These are phyloP conservation scores for Acromyrmex heyeri DNA, from an alignment of 1,140 invertebrate species.

Conservation along the genomic window DNA sequence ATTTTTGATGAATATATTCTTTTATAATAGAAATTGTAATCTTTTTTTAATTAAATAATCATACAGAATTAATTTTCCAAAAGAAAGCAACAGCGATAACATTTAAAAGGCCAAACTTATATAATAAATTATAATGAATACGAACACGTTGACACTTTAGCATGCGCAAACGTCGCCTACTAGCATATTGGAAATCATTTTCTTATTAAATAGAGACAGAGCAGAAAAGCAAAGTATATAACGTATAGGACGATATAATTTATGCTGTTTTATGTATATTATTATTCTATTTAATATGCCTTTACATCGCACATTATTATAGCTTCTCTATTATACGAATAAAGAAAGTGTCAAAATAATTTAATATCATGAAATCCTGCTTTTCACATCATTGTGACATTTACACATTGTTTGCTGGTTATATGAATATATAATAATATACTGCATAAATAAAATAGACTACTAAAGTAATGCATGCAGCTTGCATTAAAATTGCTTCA, in stretches of 20 bases:
- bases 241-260: not conserved
- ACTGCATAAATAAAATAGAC: conserved; percentile 2
- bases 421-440: conserved; percentile 40
- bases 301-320: conserved; percentile 5
- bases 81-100: no score
- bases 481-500: conserved; percentile 23
- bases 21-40: not conserved
- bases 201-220: conserved; percentile 8
- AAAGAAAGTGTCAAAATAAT: conserved; percentile 26
- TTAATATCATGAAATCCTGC: conserved; percentile 13
- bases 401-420: conserved; percentile 10
- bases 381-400: not conserved
- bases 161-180: not conserved
- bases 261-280: not conserved
- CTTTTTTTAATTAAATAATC: not conserved
- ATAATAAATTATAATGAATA: conserved; percentile 1
- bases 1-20: not conserved
- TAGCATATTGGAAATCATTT: conserved; percentile 26
- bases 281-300: not conserved
- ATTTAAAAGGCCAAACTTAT: not conserved
- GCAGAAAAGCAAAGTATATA: not conserved
- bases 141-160: not conserved
- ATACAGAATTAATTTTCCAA: not conserved
- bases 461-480: not conserved
- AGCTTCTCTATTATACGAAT: not conserved